Evolutionary conservation across 1,140 invertebrate species (phyloP), one percentile per base, ranked within the genome.

Genomic region (Drosophila parabipectinata): DNA sequence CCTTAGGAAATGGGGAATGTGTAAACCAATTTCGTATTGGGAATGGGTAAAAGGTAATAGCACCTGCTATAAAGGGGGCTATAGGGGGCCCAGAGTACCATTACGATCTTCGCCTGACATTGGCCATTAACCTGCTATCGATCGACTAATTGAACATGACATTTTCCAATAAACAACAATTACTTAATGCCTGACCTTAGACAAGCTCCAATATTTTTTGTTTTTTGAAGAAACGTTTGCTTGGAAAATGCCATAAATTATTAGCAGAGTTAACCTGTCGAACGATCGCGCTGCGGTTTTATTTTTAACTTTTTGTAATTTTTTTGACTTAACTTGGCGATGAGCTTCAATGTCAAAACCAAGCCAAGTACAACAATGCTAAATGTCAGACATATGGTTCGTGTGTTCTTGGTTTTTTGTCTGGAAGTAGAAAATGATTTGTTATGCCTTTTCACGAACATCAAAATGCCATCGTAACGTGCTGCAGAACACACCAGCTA

Each of bases 91-190:
- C 34, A 10, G 3, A n/a, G 2, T 21, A n/a, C 3, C 7, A 4
- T 10, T 2, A 15, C 57, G 14, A 30, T 26, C 44, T 18, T 34
- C 9, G 52, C 15, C 39, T 53, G 24, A 53, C 54, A 57, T 73
- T 75, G 72, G 59, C 47, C 47, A 47, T 47, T 47, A 21, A 21
- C 44, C 44, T 18, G 41, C 32, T 18, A 72, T 28, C 54, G 68
- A 48, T 56, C 62, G 60, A 69, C 64, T 88, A 87, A 85, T 88
- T 85, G 82, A 87, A 85, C 83, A 85, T 85, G 82, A 82, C 78
- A 85, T 85, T 85, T 85, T 72, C 69, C 77, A 85, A 84, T 84
- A 85, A 87, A 74, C 77, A 59, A 84, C 81, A 87, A 85, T 87
- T 83, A 80, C 79, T 74, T 85, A 84, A 74, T 81, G 68, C 48